These are phyloP conservation scores for Microplitis demolitor DNA, from an alignment of 1,140 invertebrate species.

Conservation along the genomic window DNA sequence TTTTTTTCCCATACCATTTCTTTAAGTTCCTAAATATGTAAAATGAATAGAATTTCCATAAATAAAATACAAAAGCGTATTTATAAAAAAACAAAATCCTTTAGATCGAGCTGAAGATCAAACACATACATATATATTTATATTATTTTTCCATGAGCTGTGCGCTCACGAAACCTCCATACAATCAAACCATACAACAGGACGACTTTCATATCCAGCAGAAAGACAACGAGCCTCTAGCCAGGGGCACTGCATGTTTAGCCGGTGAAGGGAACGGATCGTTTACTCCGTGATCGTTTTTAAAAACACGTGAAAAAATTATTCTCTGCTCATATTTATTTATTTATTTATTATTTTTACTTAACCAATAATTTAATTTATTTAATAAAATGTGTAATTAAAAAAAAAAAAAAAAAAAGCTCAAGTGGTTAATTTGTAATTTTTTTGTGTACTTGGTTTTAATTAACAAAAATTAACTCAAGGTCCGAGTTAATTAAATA, in stretches of 20 bases:
- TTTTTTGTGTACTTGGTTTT: too few relatives aligned
- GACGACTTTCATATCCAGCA: slow-evolving; percentile 25
- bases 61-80: too few relatives aligned
- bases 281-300: slow-evolving; percentile 11
- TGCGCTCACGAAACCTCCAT: too few relatives aligned
- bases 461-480: too few relatives aligned
- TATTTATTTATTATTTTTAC: neutral
- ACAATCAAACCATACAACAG: neutral
- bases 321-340: neutral
- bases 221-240: slow-evolving; percentile 24
- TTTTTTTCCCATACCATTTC: too few relatives aligned
- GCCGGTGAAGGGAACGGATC: slow-evolving; percentile 57
- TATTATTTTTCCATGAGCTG: too few relatives aligned
- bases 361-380: neutral
- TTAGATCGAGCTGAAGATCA: too few relatives aligned
- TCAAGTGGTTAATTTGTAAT: neutral
- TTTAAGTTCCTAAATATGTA: too few relatives aligned
- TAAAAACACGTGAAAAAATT: neutral
- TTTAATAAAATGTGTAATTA: neutral
- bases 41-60: too few relatives aligned
- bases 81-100: too few relatives aligned
- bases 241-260: slow-evolving; percentile 45
- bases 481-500: too few relatives aligned
- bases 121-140: too few relatives aligned
- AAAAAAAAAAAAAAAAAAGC: neutral